These are phyloP conservation scores for Telenomus remus DNA, from an alignment of 1,140 invertebrate species.

Conservation along the genomic window DNA sequence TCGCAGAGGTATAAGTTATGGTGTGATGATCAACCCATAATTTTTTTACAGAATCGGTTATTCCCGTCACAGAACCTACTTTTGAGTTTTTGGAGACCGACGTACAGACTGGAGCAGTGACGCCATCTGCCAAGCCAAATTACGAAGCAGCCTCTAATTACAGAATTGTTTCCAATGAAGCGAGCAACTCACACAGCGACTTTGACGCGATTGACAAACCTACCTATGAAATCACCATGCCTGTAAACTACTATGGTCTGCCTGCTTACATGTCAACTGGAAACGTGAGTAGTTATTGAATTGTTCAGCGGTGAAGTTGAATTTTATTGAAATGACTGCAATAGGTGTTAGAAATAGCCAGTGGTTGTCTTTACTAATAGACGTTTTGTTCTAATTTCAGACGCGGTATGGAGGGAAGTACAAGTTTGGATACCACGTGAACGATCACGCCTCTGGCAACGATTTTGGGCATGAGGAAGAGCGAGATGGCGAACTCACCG, in stretches of 20 bases:
- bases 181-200: slow-evolving; percentile 7
- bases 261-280: not conserved
- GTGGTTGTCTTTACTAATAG: too few relatives aligned
- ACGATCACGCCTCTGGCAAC: slow-evolving; percentile 81
- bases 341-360: not conserved
- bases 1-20: not conserved
- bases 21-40: too few relatives aligned
- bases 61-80: slow-evolving; percentile 27
- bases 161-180: slow-evolving; percentile 26
- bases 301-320: not conserved
- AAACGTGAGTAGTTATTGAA: slow-evolving; percentile 15
- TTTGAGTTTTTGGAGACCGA: slow-evolving; percentile 11
- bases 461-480: slow-evolving; percentile 85
- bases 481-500: slow-evolving; percentile 79
- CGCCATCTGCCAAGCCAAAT: too few relatives aligned
- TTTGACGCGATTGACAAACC: slow-evolving; percentile 19
- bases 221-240: not conserved
- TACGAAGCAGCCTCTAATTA: slow-evolving; percentile 4
- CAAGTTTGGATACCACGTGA: slow-evolving; percentile 84
- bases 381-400: slow-evolving; percentile 68
- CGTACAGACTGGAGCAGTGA: not conserved
- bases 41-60: slow-evolving; percentile 20
- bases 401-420: slow-evolving; percentile 83
- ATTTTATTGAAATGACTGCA: not conserved
- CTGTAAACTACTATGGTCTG: not conserved